Conservation (phyloP, 2,797 vertebrate genomes). For the Mormyrus proboscirostris region DNA sequence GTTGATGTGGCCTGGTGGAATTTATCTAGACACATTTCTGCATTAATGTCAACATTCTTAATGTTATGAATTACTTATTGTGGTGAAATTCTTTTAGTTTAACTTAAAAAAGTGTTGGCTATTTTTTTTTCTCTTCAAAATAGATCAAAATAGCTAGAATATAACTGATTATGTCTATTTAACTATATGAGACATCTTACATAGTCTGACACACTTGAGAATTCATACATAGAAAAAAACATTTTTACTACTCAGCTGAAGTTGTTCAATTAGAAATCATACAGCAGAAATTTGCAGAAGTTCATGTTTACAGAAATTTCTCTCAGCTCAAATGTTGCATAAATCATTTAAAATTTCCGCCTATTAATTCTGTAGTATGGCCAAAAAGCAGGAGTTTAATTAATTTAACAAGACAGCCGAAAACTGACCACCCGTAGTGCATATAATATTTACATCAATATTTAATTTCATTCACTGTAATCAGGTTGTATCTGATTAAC, state of each 20-base stretch:
- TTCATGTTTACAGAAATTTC: background rate
- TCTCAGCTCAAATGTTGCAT: background rate
- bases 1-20: background rate
- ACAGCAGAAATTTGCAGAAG: background rate
- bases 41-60: constrained; percentile 5
- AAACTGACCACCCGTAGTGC: background rate
- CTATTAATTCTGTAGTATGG: background rate
- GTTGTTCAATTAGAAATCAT: background rate
- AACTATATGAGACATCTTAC: background rate
- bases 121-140: background rate
- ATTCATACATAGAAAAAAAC: background rate
- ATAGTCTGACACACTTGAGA: background rate
- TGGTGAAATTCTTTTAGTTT: background rate
- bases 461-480: background rate
- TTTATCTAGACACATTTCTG: background rate
- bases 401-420: background rate
- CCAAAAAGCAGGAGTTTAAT: background rate
- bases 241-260: background rate
- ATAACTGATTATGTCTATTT: background rate
- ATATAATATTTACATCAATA: background rate
- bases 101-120: background rate
- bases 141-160: background rate
- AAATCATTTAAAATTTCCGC: background rate
- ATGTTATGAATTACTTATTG: background rate
- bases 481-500: background rate